Conservation (phyloP, 2,888 invertebrate genomes). For the Apamea crenata region DNA sequence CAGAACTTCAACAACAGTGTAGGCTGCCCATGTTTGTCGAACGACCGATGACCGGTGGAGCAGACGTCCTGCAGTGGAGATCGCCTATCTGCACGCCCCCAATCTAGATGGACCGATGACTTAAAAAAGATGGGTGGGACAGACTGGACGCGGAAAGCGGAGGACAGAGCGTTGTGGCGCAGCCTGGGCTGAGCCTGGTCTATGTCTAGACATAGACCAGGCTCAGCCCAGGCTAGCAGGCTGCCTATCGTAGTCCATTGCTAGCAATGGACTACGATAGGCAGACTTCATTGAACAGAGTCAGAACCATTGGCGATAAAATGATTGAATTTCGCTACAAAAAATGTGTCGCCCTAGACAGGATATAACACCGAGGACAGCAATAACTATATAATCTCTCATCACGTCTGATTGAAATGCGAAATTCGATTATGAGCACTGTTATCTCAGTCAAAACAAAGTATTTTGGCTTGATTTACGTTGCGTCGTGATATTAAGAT, state of each 20-base stretch:
- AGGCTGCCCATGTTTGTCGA: background rate
- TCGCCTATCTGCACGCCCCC: background rate
- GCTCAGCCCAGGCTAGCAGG: no score
- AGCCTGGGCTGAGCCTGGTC: no score
- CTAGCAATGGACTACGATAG: background rate
- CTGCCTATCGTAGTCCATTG: no score
- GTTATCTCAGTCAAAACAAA: conserved; percentile 23
- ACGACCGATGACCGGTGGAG: background rate
- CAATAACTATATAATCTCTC: conserved; percentile 17
- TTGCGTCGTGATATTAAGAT: conserved; percentile 26
- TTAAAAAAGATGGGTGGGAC: no score
- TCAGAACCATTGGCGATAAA: background rate
- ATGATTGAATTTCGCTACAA: background rate
- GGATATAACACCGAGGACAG: conserved; percentile 7
- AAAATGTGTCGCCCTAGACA: background rate
- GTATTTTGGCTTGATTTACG: conserved; percentile 11
- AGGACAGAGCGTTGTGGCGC: background rate
- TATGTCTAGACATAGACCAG: no score
- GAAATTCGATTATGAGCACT: conserved; percentile 9
- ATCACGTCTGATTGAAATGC: conserved; percentile 13
- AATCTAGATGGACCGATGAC: no score
- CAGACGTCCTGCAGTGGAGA: background rate
- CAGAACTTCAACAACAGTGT: background rate
- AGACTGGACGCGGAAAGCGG: background rate
- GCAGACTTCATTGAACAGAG: background rate